A percentile compares a stretch with the other conserved stretches of the same genome.
These are phyloP conservation scores for Microctenopoma lineatum DNA, from an alignment of 2,797 vertebrate genomes.

Conservation along the genomic window DNA sequence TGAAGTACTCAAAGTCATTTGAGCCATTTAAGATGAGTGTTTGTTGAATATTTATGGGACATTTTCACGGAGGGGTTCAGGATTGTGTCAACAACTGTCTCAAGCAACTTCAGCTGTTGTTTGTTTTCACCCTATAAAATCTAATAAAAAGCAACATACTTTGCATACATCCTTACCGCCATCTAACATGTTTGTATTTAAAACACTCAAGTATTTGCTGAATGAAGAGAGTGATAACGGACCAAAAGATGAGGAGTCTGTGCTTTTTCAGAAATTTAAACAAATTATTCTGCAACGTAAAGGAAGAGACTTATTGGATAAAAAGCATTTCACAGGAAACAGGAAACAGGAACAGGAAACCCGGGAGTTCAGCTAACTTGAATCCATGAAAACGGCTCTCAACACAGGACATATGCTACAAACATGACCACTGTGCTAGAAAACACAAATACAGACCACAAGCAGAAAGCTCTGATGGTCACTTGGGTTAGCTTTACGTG, in stretches of 20 bases:
- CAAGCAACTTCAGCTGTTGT: no score
- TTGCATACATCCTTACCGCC: background rate
- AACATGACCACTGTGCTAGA: conserved; percentile 64
- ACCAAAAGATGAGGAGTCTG: conserved; percentile 7
- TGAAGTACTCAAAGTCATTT: background rate
- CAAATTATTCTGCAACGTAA: conserved; percentile 39
- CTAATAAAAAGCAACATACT: no score
- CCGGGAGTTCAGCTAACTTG: conserved; percentile 66
- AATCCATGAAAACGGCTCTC: conserved; percentile 81
- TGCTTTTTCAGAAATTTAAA: conserved; percentile 20
- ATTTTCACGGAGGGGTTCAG: no score
- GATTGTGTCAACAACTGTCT: no score
- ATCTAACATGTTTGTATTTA: background rate
- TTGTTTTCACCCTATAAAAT: no score
- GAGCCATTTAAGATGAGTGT: no score
- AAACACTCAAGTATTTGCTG: background rate
- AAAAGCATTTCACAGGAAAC: conserved; percentile 55
- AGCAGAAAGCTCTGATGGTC: conserved; percentile 29
- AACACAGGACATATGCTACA: conserved; percentile 76
- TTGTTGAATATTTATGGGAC: no score
- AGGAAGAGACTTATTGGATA: conserved; percentile 72
- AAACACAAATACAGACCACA: conserved; percentile 5
- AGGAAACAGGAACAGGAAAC: conserved; percentile 84
- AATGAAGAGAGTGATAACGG: background rate
- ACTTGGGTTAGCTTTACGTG: conserved; percentile 17